Evolutionary conservation across 2,797 vertebrate species (phyloP).

Genomic region (Anguilla megastoma): DNA sequence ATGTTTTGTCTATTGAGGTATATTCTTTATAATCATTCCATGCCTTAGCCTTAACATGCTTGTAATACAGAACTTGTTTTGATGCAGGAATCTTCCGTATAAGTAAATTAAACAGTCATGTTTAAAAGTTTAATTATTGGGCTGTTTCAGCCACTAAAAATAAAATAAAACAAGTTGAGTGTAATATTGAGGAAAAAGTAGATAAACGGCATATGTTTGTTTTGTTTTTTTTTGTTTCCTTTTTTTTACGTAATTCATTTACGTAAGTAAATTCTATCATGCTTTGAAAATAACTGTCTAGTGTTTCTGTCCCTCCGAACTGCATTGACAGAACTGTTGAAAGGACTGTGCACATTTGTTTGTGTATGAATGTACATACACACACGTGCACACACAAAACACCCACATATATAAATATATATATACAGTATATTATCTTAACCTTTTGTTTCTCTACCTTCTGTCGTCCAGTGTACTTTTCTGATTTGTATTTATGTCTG

Average conservation of each 20-base stretch:
- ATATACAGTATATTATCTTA: conserved; percentile 49
- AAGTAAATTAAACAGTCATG: conserved; percentile 65
- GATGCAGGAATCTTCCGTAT: conserved; percentile 75
- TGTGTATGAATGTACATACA: conserved; percentile 70
- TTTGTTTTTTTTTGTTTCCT: conserved; percentile 55
- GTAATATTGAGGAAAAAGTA: conserved; percentile 71
- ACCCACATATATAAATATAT: conserved; percentile 67
- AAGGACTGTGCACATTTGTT: conserved; percentile 73
- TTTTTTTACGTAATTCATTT: conserved; percentile 71
- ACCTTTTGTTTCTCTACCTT: conserved; percentile 95
- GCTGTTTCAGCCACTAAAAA: conserved; percentile 91
- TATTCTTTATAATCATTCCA: conserved; percentile 99
- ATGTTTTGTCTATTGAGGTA: conserved; percentile 96
- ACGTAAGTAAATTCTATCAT: conserved; percentile 70
- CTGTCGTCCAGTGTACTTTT: conserved; percentile 98
- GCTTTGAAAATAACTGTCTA: conserved; percentile 86
- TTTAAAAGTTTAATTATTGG: conserved; percentile 76
- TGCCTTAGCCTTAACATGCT: conserved; percentile 97
- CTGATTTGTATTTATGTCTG: conserved; percentile 99
- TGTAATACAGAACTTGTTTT: conserved; percentile 85
- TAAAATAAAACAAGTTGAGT: conserved; percentile 58
- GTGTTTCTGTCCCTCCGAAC: conserved; percentile 93
- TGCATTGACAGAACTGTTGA: conserved; percentile 99
- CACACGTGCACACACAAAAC: conserved; percentile 78
- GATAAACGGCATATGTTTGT: conserved; percentile 73